phyloP scores from a whole-genome alignment of 64 coral and sea anemone species.

The Anthopleura sola region DNA sequence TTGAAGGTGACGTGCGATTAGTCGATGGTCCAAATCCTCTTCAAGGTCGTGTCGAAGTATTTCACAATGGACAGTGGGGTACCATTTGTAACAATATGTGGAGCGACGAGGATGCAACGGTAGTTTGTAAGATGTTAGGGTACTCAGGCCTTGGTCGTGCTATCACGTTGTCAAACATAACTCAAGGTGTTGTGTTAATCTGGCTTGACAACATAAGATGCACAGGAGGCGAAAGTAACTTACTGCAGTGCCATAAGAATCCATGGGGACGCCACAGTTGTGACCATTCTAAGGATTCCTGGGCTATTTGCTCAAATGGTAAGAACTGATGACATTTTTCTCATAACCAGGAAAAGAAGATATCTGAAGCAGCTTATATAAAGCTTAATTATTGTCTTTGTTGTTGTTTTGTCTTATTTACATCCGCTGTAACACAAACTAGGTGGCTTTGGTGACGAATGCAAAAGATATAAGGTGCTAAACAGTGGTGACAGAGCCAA shows the following conservation, averaged over 20 bases:
- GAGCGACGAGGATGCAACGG: background rate
- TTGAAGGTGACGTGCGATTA: no score
- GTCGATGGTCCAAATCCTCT: no score
- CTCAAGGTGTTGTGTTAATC: background rate
- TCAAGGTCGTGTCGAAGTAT: no score
- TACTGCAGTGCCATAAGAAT: background rate
- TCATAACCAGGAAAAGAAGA: no score
- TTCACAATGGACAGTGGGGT: background rate
- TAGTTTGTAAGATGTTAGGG: background rate
- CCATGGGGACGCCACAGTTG: conserved; percentile 8
- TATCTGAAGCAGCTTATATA: no score
- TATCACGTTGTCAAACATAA: no score
- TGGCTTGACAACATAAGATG: background rate
- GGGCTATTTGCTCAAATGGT: background rate
- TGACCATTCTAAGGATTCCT: background rate
- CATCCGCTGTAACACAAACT: no score
- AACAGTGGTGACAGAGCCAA: background rate
- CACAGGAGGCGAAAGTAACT: background rate
- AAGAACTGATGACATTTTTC: background rate
- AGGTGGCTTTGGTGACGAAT: background rate
- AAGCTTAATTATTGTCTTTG: no score
- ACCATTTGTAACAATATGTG: no score
- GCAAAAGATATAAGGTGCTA: background rate
- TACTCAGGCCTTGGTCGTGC: no score
- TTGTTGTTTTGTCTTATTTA: no score